A percentile compares a stretch with the other conserved stretches of the same genome.
Evolutionary conservation across 2,113 vertebrate genomes (phyloP).

Genomic region (Poecile atricapillus): DNA sequence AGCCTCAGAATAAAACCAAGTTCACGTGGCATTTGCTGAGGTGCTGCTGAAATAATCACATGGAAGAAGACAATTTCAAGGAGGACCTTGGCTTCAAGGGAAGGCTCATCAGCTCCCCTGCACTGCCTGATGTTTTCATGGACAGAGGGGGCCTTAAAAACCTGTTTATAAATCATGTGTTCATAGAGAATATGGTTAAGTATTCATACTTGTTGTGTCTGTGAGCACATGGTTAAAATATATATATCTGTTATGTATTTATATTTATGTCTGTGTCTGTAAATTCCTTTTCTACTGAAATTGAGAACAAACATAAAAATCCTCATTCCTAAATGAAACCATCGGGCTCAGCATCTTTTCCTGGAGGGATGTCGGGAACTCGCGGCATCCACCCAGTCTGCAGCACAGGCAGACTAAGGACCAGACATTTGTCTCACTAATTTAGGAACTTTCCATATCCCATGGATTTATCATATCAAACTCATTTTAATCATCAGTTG

Average conservation of each 20-base stretch:
- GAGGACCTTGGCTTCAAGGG: neutral
- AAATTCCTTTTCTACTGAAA: neutral
- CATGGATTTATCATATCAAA: neutral
- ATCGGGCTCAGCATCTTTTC: neutral
- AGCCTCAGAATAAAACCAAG: neutral
- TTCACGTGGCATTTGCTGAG: neutral
- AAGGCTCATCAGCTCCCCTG: neutral
- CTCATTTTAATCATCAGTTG: neutral
- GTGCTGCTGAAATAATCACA: neutral
- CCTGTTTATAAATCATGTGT: neutral
- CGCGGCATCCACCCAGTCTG: accelerated
- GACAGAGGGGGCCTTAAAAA: neutral
- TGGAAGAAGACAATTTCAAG: neutral
- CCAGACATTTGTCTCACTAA: neutral
- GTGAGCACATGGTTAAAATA: neutral
- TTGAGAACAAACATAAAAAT: neutral
- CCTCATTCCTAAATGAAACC: neutral
- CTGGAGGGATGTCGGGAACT: neutral
- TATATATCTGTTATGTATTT: neutral
- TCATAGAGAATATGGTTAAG: accelerated
- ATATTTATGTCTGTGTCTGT: neutral
- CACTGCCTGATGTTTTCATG: neutral
- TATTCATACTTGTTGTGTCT: neutral
- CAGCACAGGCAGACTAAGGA: neutral
- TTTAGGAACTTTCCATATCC: neutral